A percentile compares a stretch with the other conserved stretches of the same genome.
Evolutionary conservation across 1,140 invertebrate genomes (phyloP).

Genomic region (Ostrea edulis): DNA sequence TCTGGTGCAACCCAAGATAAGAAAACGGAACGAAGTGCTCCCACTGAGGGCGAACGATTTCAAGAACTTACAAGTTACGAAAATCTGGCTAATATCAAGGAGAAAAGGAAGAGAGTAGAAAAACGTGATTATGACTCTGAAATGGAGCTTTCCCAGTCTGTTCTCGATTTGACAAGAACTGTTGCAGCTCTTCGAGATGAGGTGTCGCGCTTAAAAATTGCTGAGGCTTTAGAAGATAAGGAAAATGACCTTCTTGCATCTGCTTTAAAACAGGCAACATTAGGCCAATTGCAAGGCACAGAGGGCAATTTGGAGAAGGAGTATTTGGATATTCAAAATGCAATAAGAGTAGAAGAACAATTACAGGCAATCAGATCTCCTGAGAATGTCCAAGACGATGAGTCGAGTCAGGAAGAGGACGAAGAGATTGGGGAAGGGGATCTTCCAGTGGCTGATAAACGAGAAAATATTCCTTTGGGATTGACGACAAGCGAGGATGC

Average conservation of each 20-base stretch:
- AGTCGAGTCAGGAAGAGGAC: conserved; percentile 15
- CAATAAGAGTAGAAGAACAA: conserved; percentile 64
- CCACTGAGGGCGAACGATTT: conserved; percentile 34
- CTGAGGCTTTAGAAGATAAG: conserved; percentile 63
- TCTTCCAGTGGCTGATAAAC: background rate
- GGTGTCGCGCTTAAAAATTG: conserved; percentile 57
- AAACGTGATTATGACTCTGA: conserved; percentile 42
- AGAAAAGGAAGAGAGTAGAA: conserved; percentile 41
- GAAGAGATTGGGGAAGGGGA: background rate
- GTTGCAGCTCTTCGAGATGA: conserved; percentile 55
- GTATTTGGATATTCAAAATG: conserved; percentile 64
- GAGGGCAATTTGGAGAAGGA: conserved; percentile 60
- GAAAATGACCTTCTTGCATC: conserved; percentile 69
- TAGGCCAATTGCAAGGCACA: conserved; percentile 59
- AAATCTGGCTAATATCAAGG: conserved; percentile 16
- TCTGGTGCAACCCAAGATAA: background rate
- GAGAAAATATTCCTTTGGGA: background rate
- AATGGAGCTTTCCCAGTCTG: background rate
- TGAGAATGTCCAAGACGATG: conserved; percentile 25
- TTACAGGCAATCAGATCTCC: conserved; percentile 54
- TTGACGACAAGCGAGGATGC: background rate
- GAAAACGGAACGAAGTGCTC: background rate
- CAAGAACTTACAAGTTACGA: background rate
- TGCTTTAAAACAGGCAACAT: conserved; percentile 67
- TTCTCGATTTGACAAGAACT: conserved; percentile 36